Conservation (phyloP, 2,113 vertebrate genomes). For the Puntigrus tetrazona region DNA sequence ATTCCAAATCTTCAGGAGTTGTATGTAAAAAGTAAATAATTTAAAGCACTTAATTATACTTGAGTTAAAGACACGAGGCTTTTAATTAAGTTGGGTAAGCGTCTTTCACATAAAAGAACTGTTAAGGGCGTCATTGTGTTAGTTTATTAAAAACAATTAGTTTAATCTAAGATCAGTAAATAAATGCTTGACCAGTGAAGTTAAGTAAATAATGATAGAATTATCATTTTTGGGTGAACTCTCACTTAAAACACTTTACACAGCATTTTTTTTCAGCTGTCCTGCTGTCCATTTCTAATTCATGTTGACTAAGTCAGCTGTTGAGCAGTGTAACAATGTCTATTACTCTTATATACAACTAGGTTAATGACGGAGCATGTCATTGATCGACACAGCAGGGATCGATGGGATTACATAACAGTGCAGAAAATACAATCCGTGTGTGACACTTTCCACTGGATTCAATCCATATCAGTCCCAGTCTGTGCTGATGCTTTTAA, state of each 20-base stretch:
- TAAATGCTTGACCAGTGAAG: too few species aligned
- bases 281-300: neutral
- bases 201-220: too few species aligned
- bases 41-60: too few species aligned
- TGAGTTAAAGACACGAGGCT: too few species aligned
- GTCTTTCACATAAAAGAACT: too few species aligned
- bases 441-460: slow-evolving; percentile 12
- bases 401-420: slow-evolving; percentile 27
- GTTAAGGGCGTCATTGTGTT: too few species aligned
- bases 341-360: neutral
- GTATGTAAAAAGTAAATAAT: too few species aligned
- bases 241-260: neutral
- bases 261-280: too few species aligned
- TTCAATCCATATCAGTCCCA: neutral
- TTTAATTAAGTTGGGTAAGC: too few species aligned
- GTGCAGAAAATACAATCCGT: neutral
- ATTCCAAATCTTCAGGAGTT: too few species aligned
- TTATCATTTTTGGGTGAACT: neutral
- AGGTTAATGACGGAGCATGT: neutral
- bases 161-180: too few species aligned
- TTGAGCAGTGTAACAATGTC: neutral
- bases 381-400: slow-evolving; percentile 9
- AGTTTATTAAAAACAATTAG: too few species aligned
- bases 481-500: neutral
- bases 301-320: neutral